phyloP scores from a whole-genome alignment of 2,113 vertebrate genomes.

The Python bivittatus region DNA sequence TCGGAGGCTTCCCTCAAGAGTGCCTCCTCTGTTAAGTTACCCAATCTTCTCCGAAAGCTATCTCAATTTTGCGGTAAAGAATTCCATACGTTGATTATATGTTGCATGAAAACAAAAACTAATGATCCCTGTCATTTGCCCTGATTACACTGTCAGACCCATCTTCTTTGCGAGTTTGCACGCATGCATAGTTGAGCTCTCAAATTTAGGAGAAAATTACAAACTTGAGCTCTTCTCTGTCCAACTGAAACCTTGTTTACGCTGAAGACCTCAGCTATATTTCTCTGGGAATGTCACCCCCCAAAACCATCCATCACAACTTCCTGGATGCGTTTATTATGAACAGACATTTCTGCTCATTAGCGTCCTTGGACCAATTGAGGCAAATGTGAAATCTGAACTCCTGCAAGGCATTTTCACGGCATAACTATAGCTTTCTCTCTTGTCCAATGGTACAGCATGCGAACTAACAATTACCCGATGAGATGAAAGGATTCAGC shows the following conservation, averaged over 20 bases:
- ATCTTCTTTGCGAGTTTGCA: too few species aligned
- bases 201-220: background rate
- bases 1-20: background rate
- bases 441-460: accelerated
- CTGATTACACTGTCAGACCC: too few species aligned
- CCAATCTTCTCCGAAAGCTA: background rate
- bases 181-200: too few species aligned
- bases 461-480: background rate
- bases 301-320: accelerated
- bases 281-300: background rate
- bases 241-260: background rate
- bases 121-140: background rate
- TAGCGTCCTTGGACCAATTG: background rate
- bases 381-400: background rate
- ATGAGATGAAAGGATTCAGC: background rate
- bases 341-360: background rate
- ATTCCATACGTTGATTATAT: background rate
- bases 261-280: too few species aligned
- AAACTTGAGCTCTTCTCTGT: background rate
- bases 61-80: background rate
- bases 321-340: background rate
- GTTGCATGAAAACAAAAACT: background rate
- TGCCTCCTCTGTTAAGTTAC: background rate
- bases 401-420: background rate
- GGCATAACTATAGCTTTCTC: slow-evolving; percentile 3